A percentile compares a stretch with the other conserved stretches of the same genome.
Conservation (phyloP, 2,113 vertebrate species). For the Pterocles gutturalis region DNA sequence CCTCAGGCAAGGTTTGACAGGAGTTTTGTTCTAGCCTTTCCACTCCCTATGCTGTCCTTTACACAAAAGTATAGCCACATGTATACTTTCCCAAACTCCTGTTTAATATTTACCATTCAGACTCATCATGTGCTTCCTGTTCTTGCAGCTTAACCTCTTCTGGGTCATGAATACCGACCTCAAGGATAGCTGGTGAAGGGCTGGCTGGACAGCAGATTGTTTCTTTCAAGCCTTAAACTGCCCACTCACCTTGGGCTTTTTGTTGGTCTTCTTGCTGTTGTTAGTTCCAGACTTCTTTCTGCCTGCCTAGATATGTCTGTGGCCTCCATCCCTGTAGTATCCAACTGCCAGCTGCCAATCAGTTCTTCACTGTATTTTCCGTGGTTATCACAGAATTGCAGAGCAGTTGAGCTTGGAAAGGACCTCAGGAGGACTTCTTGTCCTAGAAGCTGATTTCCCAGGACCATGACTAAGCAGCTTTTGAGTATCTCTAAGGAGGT, state of each 20-base stretch:
- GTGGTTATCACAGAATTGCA: not conserved
- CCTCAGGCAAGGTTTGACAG: not conserved
- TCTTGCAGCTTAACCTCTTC: not conserved
- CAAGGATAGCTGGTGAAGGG: not conserved
- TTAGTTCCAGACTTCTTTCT: not conserved
- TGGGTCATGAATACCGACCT: not conserved
- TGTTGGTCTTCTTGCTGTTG: not conserved
- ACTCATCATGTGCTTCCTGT: not conserved
- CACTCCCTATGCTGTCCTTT: not conserved
- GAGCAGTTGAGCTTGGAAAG: not conserved
- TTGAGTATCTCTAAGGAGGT: not conserved
- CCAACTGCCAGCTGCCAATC: not conserved
- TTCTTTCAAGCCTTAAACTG: not conserved
- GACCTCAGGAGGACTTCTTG: not conserved
- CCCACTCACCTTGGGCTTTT: not conserved
- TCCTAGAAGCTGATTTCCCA: not conserved
- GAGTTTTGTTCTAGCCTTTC: not conserved
- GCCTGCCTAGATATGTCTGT: not conserved
- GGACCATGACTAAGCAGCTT: not conserved
- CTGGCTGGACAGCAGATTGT: not conserved
- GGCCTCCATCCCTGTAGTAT: not conserved
- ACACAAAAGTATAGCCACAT: not conserved
- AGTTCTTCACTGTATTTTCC: not conserved
- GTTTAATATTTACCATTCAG: not conserved
- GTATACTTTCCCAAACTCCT: not conserved